Evolutionary conservation across 2,113 vertebrate genomes (phyloP).

Genomic region (Danio rerio): DNA sequence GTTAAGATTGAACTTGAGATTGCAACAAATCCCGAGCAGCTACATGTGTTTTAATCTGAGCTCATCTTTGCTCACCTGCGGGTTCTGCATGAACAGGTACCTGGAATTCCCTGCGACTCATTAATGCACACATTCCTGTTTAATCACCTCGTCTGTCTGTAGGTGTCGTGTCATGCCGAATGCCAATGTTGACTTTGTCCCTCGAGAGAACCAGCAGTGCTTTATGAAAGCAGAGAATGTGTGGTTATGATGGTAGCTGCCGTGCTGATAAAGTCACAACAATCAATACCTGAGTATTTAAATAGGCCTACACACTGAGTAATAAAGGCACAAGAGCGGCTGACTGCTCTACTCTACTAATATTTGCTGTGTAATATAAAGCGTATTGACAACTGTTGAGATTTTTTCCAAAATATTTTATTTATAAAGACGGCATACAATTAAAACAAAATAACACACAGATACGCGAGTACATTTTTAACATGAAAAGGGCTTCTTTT

Average conservation of each 20-base stretch:
- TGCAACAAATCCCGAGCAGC: neutral
- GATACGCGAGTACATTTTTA: neutral
- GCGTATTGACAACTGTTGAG: neutral
- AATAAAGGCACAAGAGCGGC: no score
- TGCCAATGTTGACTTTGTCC: neutral
- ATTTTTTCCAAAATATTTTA: neutral
- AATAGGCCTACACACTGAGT: neutral
- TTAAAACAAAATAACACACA: slow-evolving; percentile 6
- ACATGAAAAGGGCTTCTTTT: neutral
- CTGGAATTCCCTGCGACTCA: neutral
- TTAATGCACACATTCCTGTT: slow-evolving; percentile 7
- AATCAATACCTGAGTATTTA: neutral
- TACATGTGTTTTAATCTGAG: slow-evolving; percentile 1
- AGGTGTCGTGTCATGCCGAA: neutral
- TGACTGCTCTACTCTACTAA: neutral
- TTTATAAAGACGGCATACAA: neutral
- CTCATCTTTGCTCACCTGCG: neutral
- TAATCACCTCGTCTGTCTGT: neutral
- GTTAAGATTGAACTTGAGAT: neutral
- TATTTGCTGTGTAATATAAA: neutral
- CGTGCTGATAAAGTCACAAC: neutral
- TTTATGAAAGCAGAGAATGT: neutral
- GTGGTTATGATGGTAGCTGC: neutral
- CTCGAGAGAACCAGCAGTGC: neutral
- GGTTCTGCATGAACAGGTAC: neutral